These are phyloP conservation scores for Rhagophthalmus giganteus DNA, from an alignment of 2,888 invertebrate species.

Conservation along the genomic window DNA sequence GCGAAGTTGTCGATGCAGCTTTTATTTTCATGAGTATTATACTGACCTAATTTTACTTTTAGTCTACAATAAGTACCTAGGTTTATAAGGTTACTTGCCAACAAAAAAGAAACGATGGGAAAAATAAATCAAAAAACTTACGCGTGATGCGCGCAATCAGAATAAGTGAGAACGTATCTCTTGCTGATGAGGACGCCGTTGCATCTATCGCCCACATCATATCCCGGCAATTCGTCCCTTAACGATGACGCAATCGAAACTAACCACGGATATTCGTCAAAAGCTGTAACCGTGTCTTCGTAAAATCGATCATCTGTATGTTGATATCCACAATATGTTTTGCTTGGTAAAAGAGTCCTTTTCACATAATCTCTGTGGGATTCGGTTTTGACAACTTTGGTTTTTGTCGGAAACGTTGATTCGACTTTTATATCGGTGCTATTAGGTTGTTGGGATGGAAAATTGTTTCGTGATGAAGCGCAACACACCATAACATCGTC, in stretches of 20 bases:
- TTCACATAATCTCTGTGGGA: conserved; percentile 2
- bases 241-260: conserved; percentile 2
- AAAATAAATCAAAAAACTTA: too few species aligned
- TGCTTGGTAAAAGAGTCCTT: conserved; percentile 1
- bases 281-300: neutral
- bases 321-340: conserved; percentile 6
- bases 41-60: conserved; percentile 9
- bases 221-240: neutral
- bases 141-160: too few species aligned
- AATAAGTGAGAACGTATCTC: neutral
- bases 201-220: conserved; percentile 4
- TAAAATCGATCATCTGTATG: conserved; percentile 8
- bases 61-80: conserved; percentile 7
- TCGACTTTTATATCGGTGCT: too few species aligned
- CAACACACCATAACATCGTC: conserved; percentile 21
- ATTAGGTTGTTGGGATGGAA: too few species aligned
- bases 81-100: neutral
- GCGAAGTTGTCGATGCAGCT: conserved; percentile 3
- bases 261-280: conserved; percentile 13
- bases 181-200: conserved; percentile 8
- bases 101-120: too few species aligned
- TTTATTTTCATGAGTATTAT: conserved; percentile 6
- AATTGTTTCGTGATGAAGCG: neutral
- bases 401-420: neutral
- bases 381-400: too few species aligned